Base-by-base conservation (phyloP, 2,888 invertebrate genomes). In the Andrena hattorfiana region DNA sequence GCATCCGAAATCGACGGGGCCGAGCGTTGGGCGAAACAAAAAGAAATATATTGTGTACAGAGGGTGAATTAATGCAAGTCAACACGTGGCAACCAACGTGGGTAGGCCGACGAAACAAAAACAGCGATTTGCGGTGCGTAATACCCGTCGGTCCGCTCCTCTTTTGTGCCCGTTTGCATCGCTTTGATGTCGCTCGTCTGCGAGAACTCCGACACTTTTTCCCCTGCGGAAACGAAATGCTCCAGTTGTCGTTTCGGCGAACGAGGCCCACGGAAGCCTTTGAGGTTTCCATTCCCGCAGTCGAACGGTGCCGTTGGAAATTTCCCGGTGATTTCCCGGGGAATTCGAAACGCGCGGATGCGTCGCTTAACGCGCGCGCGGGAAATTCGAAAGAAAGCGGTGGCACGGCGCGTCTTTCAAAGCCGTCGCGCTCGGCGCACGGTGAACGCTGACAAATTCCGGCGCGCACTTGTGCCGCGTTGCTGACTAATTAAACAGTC, bases 41-140 rank as follows among this genome's bases (percentile, higher is more conserved):
- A 88, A 86, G 70, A 67, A 73, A 79, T 83, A 72, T 87, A 86
- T 87, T 89, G 84, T 85, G 84, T 85, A 87, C 87, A 84, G 83
- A 88, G 89, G 77, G 83, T 80, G 78, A 87, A 87, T 89, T 86
- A 87, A 85, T 85, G 86, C 84, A 75, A 86, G 83, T 85, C 82
- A 76, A 88, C 81, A 81, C 71, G 79, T 56, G 32, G 64, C 66
- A 32, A 71, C 54, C 77, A 56, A 63, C 28, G 74, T 51, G 48
- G 49, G 51, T 59, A 62, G 51, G 56, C 56, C 67, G 71, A 67
- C 56, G 66, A 74, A 86, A 88, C 85, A 84, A 80, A 81, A 83
- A 80, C 81, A 71, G 60, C 51, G 79, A 59, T 73, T 79, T 73
- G 82, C 26, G 87, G 83, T 63, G 56, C 60, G 68, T 74, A 73